Percentiles rank a stretch among this genome's conserved stretches.
phyloP scores from a whole-genome alignment of 1,140 invertebrate species.

The Chrysomallon squamiferum region DNA sequence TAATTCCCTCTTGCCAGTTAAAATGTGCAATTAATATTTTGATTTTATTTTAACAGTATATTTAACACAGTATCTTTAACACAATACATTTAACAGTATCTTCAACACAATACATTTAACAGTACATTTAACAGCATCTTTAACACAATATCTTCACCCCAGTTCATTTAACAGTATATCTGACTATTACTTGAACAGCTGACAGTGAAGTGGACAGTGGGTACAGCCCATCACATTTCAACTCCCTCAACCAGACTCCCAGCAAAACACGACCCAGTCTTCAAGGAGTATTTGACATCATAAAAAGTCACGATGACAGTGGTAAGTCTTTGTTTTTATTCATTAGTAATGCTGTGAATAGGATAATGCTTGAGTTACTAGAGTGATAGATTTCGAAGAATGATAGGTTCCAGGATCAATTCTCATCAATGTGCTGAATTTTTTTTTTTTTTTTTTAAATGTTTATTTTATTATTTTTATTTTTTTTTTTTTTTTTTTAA shows the following conservation, averaged over 20 bases:
- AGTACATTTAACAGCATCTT: neutral
- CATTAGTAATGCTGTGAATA: too few relatives aligned
- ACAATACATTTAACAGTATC: neutral
- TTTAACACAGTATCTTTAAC: neutral
- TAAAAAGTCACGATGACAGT: constrained; percentile 4
- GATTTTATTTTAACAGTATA: neutral
- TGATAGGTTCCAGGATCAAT: too few relatives aligned
- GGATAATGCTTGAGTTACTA: too few relatives aligned
- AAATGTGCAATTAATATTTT: too few relatives aligned
- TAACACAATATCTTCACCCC: neutral
- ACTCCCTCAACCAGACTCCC: constrained; percentile 14
- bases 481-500: too few relatives aligned
- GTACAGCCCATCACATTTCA: constrained; percentile 36
- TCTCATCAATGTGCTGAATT: too few relatives aligned
- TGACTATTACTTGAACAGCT: too few relatives aligned
- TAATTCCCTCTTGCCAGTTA: too few relatives aligned
- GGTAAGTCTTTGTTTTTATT: neutral
- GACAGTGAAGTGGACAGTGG: constrained; percentile 52
- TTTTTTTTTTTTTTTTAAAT: too few relatives aligned
- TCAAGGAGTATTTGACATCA: constrained; percentile 11
- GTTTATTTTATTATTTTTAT: too few relatives aligned
- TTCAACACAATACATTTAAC: neutral
- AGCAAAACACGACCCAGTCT: constrained; percentile 16
- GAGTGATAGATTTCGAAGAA: too few relatives aligned
- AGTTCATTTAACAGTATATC: too few relatives aligned